phyloP scores from a whole-genome alignment of 2,113 vertebrate genomes.

The Psophia crepitans region DNA sequence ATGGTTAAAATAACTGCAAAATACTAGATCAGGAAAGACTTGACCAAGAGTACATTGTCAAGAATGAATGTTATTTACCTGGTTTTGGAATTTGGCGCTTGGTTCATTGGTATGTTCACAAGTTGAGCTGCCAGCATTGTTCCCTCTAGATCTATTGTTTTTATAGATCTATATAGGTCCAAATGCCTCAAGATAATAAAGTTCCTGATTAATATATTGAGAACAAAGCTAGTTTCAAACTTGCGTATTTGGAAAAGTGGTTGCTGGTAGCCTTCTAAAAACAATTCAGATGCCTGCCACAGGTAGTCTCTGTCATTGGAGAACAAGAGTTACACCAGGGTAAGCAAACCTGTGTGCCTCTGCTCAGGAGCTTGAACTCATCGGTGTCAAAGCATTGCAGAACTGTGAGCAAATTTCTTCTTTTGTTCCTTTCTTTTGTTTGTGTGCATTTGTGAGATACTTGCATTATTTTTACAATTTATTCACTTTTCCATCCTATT shows the following conservation, averaged over 20 bases:
- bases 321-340: background rate
- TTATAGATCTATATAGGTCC: background rate
- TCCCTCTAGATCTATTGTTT: background rate
- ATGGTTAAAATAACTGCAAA: background rate
- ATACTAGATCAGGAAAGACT: background rate
- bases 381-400: background rate
- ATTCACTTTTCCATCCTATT: background rate
- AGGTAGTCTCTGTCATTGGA: background rate
- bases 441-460: background rate
- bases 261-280: background rate
- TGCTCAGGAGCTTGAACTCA: background rate
- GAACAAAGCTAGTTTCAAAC: background rate
- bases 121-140: background rate
- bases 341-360: background rate
- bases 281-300: background rate
- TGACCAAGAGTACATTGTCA: background rate
- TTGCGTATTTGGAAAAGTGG: background rate
- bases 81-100: accelerated
- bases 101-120: background rate
- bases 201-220: background rate
- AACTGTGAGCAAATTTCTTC: background rate
- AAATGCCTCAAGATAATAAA: background rate
- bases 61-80: background rate
- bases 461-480: background rate
- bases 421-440: background rate